Percentiles rank a stretch among this genome's conserved stretches.
These are phyloP conservation scores for Ctenoplectra terminalis DNA, from an alignment of 1,140 invertebrate genomes.

Conservation along the genomic window DNA sequence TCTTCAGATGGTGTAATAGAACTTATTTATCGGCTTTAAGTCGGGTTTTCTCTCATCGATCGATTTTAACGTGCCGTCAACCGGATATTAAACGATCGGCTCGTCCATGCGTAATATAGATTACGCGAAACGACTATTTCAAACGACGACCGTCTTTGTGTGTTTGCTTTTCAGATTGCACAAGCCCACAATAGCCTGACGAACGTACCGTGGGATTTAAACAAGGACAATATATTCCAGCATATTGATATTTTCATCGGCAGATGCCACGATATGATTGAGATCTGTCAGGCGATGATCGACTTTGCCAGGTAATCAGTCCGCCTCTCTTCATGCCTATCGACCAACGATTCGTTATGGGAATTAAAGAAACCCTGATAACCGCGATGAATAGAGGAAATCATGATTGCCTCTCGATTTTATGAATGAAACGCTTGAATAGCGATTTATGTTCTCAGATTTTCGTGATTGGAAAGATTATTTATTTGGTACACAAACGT, in stretches of 20 bases:
- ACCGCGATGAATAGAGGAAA: background rate
- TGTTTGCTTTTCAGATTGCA: constrained; percentile 67
- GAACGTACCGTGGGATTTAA: constrained; percentile 87
- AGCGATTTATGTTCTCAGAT: no score
- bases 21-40: constrained; percentile 18
- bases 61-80: background rate
- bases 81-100: constrained; percentile 33
- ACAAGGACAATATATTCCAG: constrained; percentile 91
- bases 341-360: background rate
- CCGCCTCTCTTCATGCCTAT: background rate
- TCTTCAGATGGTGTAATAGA: background rate
- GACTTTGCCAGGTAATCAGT: constrained; percentile 86
- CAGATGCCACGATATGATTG: constrained; percentile 92
- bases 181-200: constrained; percentile 79
- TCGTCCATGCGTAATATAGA: constrained; percentile 8
- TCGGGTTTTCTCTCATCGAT: background rate
- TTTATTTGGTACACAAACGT: no score
- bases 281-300: constrained; percentile 91
- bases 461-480: no score
- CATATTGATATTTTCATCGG: constrained; percentile 93
- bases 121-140: constrained; percentile 20
- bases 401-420: background rate
- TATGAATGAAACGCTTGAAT: no score
- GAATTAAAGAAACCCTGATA: background rate
- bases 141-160: background rate